phyloP scores from a whole-genome alignment of 2,797 vertebrate genomes.

The Danio choprae region DNA sequence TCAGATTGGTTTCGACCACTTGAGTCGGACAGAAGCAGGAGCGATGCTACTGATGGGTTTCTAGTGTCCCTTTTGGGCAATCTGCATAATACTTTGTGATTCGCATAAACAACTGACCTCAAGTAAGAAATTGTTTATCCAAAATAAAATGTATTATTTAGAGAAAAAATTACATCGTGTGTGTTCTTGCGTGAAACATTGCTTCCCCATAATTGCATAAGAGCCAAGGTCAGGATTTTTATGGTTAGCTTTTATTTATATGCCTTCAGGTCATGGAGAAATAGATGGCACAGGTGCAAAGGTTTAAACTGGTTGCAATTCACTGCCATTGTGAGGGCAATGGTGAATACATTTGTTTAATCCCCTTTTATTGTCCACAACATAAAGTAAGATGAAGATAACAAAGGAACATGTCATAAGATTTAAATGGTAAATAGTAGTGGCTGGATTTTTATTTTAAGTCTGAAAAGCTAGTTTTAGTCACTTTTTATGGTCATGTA shows the following conservation, averaged over 20 bases:
- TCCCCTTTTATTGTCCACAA: background rate
- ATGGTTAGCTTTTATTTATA: background rate
- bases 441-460: too few species aligned
- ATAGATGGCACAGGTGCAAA: background rate
- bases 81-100: slow-evolving; percentile 5
- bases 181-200: background rate
- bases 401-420: too few species aligned
- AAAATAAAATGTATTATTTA: background rate
- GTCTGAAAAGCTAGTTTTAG: too few species aligned
- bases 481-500: background rate
- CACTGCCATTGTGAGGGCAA: background rate
- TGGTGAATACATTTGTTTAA: background rate
- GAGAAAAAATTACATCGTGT: background rate
- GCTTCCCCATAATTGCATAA: background rate
- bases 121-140: background rate
- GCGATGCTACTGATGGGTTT: slow-evolving; percentile 10
- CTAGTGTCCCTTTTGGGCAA: slow-evolving; percentile 32
- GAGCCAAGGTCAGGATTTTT: background rate
- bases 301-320: background rate
- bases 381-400: background rate
- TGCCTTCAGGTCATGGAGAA: background rate
- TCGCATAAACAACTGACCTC: background rate
- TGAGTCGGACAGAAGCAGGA: slow-evolving; percentile 5
- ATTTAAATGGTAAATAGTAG: too few species aligned
- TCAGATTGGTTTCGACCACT: slow-evolving; percentile 36